Conservation (phyloP, 2,888 invertebrate genomes). For the Ochropacha duplaris region DNA sequence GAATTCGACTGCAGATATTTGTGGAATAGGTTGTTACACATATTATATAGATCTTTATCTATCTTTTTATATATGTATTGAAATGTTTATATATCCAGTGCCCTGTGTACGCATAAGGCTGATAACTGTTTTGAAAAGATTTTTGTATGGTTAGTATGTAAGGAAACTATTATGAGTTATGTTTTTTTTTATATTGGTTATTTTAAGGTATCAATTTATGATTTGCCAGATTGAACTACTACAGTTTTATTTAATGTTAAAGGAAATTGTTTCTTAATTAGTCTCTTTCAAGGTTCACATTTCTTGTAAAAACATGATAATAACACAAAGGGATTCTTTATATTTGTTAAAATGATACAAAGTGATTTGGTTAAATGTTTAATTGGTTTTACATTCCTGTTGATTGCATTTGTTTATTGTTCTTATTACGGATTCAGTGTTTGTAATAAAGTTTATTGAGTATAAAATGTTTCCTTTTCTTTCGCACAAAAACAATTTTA, state of each 20-base stretch:
- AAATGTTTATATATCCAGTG: conserved; percentile 37
- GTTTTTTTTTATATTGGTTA: conserved; percentile 5
- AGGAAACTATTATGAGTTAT: conserved; percentile 24
- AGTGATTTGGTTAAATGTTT: conserved; percentile 63
- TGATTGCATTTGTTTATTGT: conserved; percentile 49
- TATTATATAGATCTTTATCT: conserved; percentile 20
- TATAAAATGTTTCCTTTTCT: conserved; percentile 53
- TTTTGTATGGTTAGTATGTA: conserved; percentile 46
- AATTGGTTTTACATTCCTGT: conserved; percentile 75
- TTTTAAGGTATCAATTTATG: neutral
- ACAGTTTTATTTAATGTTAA: too few relatives aligned
- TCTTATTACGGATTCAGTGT: conserved; percentile 49
- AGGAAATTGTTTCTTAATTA: too few relatives aligned
- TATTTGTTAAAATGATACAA: conserved; percentile 43
- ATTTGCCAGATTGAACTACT: too few relatives aligned
- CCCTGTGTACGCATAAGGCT: conserved; percentile 39
- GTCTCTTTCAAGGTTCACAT: too few relatives aligned
- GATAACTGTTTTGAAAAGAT: conserved; percentile 41
- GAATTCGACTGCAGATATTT: conserved; percentile 31
- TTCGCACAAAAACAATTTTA: conserved; percentile 40
- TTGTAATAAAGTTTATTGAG: conserved; percentile 66
- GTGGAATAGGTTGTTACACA: conserved; percentile 17
- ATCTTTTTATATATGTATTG: conserved; percentile 40
- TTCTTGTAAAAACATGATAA: too few relatives aligned
- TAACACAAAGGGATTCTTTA: conserved; percentile 33